phyloP scores from a whole-genome alignment of 1,140 invertebrate species.

The Macrocentrus cingulum region DNA sequence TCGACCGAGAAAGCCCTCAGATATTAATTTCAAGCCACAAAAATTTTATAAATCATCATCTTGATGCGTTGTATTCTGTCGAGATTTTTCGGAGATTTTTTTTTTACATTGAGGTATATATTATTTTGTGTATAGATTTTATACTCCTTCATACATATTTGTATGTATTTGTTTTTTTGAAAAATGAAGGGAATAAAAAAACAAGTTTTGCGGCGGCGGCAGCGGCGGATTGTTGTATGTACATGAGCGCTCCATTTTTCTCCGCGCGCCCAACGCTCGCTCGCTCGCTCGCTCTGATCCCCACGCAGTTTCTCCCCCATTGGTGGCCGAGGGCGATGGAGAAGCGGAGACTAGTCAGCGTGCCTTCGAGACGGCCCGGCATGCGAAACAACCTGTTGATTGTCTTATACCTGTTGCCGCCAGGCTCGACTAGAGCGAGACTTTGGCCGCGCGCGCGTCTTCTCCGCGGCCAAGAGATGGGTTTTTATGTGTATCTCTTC shows the following conservation, averaged over 20 bases:
- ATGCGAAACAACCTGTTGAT: slow-evolving; percentile 53
- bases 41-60: slow-evolving; percentile 3
- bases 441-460: slow-evolving; percentile 14
- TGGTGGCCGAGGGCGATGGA: slow-evolving; percentile 26
- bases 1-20: slow-evolving; percentile 14
- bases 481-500: background rate
- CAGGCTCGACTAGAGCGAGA: slow-evolving; percentile 25
- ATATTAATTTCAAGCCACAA: slow-evolving; percentile 7
- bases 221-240: background rate
- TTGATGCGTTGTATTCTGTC: background rate
- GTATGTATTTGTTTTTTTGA: no score
- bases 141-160: no score
- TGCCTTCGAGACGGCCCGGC: slow-evolving; percentile 41
- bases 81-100: no score
- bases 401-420: slow-evolving; percentile 50
- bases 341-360: slow-evolving; percentile 31
- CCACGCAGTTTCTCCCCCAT: slow-evolving; percentile 17
- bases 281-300: slow-evolving; percentile 2
- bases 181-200: no score
- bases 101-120: no score
- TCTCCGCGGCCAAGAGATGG: background rate
- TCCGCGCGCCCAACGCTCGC: background rate
- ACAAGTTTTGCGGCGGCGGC: no score
- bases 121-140: no score
- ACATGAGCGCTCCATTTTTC: background rate